A percentile compares a stretch with the other conserved stretches of the same genome.
phyloP scores from a whole-genome alignment of 2,888 invertebrate species.

The Brachyptera risi region DNA sequence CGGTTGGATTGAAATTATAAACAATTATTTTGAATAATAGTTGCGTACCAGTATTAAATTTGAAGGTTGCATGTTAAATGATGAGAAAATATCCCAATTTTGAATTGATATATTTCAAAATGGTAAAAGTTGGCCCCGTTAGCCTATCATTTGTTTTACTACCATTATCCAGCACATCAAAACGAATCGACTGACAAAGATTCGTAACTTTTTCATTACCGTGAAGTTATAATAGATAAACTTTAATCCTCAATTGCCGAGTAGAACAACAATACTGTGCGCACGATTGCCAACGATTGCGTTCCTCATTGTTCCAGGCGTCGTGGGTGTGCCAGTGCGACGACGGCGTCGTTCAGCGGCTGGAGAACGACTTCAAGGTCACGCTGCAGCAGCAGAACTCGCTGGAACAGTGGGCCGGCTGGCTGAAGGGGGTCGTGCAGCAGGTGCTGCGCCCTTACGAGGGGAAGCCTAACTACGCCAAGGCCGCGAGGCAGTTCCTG shows the following conservation, averaged over 20 bases:
- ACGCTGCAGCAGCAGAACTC: conserved; percentile 88
- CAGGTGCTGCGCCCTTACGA: conserved; percentile 85
- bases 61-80: too few species aligned
- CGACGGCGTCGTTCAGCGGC: conserved; percentile 72
- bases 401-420: conserved; percentile 95
- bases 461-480: conserved; percentile 69
- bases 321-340: conserved; percentile 98
- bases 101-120: too few species aligned
- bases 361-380: conserved; percentile 88
- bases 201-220: too few species aligned
- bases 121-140: too few species aligned
- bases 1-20: too few species aligned
- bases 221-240: too few species aligned
- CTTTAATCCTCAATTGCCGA: conserved; percentile 93
- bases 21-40: too few species aligned
- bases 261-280: conserved; percentile 95
- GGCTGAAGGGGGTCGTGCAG: conserved; percentile 93
- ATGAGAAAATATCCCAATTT: too few species aligned
- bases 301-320: conserved; percentile 56
- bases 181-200: too few species aligned
- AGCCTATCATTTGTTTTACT: too few species aligned
- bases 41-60: too few species aligned
- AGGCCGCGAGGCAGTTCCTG: conserved; percentile 86
- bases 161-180: too few species aligned
- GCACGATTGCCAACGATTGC: conserved; percentile 50